phyloP scores from a whole-genome alignment of 2,113 vertebrate genomes.

The Mormyrus lacerda region DNA sequence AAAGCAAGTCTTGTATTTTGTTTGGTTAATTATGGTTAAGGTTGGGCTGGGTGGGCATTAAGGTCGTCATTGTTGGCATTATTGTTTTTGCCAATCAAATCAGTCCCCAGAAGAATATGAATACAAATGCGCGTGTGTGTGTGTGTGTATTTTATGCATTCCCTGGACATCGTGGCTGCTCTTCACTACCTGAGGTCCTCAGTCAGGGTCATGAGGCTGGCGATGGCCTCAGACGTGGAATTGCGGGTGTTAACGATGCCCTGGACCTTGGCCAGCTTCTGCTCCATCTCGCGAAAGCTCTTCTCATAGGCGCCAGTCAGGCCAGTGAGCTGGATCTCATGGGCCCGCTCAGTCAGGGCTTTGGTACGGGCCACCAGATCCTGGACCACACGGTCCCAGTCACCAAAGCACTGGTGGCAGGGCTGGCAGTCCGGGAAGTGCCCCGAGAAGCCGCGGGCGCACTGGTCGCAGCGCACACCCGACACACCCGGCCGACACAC shows the following conservation, averaged over 20 bases:
- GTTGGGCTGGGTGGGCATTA: too few relatives aligned
- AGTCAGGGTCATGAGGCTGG: slow-evolving; percentile 67
- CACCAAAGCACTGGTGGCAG: slow-evolving; percentile 91
- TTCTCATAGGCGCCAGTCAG: slow-evolving; percentile 72
- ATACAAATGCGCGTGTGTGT: not conserved
- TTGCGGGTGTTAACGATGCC: slow-evolving; percentile 75
- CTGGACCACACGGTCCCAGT: slow-evolving; percentile 96
- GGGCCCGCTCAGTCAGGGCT: slow-evolving; percentile 60
- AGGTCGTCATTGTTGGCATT: too few relatives aligned
- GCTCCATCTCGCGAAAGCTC: slow-evolving; percentile 70
- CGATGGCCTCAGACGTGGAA: slow-evolving; percentile 59
- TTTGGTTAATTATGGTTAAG: not conserved
- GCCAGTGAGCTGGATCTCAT: slow-evolving; percentile 77
- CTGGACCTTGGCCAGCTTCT: slow-evolving; percentile 69
- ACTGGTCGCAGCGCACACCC: slow-evolving; percentile 90
- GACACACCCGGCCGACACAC: slow-evolving; percentile 82
- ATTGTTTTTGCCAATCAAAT: not conserved
- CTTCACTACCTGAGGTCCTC: slow-evolving; percentile 76
- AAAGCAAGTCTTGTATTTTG: not conserved
- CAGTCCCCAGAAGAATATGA: too few relatives aligned
- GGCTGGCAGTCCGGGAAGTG: slow-evolving; percentile 82
- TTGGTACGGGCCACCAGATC: slow-evolving; percentile 73
- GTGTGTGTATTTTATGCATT: not conserved
- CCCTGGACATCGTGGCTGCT: not conserved
- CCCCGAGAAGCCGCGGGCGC: slow-evolving; percentile 85